Percentiles rank a stretch among this genome's conserved stretches.
phyloP scores from a whole-genome alignment of 2,888 invertebrate genomes.

The Cheilosia grossa region DNA sequence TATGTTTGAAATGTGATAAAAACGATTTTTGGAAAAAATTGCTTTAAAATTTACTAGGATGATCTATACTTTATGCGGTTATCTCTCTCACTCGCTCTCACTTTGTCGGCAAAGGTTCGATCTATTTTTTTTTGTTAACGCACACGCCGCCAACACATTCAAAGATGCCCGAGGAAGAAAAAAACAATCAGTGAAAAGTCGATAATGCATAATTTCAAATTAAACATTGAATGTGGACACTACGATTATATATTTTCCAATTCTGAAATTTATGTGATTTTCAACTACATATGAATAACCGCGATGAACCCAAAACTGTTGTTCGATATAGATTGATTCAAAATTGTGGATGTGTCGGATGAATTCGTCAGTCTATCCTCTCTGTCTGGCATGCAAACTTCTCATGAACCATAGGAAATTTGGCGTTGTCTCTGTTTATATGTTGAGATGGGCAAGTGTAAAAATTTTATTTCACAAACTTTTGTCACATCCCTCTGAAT shows the following conservation, averaged over 20 bases:
- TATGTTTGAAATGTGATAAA: slow-evolving; percentile 7
- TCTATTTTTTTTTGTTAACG: slow-evolving; percentile 31
- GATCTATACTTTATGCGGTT: not conserved
- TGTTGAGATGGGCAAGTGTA: slow-evolving; percentile 9
- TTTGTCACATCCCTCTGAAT: no score
- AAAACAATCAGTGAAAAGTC: slow-evolving; percentile 9
- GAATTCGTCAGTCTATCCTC: slow-evolving; percentile 13
- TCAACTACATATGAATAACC: slow-evolving; percentile 57
- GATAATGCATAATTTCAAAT: slow-evolving; percentile 21
- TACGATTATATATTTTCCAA: not conserved
- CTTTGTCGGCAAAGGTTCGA: slow-evolving; percentile 42
- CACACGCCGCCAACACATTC: slow-evolving; percentile 57
- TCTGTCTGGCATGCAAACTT: slow-evolving; percentile 34
- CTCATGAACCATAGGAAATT: slow-evolving; percentile 20
- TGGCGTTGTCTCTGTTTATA: slow-evolving; percentile 64
- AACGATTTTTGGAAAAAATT: not conserved
- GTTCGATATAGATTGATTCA: slow-evolving; percentile 73
- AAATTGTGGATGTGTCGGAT: slow-evolving; percentile 72
- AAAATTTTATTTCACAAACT: slow-evolving; percentile 4
- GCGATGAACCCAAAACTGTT: slow-evolving; percentile 72
- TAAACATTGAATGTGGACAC: slow-evolving; percentile 1
- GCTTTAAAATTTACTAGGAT: not conserved
- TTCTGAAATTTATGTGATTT: slow-evolving; percentile 2
- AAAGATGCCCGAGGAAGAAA: slow-evolving; percentile 29
- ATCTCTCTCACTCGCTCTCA: slow-evolving; percentile 11